Percentiles rank a stretch among this genome's conserved stretches.
These are phyloP conservation scores for Papilio dardanus DNA, from an alignment of 1,140 invertebrate species.

Conservation along the genomic window DNA sequence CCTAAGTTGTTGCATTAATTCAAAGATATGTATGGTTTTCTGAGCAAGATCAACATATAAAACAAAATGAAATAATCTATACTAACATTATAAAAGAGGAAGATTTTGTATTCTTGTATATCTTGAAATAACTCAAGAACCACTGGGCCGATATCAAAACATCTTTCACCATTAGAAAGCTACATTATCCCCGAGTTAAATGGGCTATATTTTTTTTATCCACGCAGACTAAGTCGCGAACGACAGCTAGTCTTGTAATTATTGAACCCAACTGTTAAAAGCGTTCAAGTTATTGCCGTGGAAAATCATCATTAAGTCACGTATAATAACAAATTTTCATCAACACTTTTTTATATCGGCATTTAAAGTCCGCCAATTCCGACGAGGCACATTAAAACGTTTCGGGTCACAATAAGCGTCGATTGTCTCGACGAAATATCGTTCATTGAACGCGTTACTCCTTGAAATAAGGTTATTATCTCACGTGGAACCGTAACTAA, in stretches of 20 bases:
- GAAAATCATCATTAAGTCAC: not conserved
- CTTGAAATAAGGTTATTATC: slow-evolving; percentile 72
- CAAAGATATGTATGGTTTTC: no score
- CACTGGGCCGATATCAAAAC: no score
- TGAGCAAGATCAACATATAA: no score
- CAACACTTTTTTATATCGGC: not conserved
- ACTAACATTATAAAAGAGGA: no score
- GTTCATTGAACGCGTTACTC: slow-evolving; percentile 53
- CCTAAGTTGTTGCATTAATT: no score
- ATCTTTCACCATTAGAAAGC: no score
- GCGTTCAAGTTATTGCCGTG: not conserved
- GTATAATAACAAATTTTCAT: slow-evolving; percentile 15
- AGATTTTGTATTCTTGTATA: no score
- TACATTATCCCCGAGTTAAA: no score
- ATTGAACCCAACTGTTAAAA: not conserved
- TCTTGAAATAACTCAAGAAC: no score
- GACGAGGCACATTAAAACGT: slow-evolving; percentile 20
- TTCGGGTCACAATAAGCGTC: slow-evolving; percentile 40
- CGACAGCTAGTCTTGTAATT: not conserved
- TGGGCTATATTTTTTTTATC: no score
- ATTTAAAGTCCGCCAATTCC: not conserved
- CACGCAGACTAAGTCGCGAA: not conserved
- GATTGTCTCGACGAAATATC: slow-evolving; percentile 63
- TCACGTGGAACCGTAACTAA: slow-evolving; percentile 62
- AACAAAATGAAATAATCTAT: no score